Base-by-base conservation (phyloP, 2,888 invertebrate species). In the Caradrina kadenii region DNA sequence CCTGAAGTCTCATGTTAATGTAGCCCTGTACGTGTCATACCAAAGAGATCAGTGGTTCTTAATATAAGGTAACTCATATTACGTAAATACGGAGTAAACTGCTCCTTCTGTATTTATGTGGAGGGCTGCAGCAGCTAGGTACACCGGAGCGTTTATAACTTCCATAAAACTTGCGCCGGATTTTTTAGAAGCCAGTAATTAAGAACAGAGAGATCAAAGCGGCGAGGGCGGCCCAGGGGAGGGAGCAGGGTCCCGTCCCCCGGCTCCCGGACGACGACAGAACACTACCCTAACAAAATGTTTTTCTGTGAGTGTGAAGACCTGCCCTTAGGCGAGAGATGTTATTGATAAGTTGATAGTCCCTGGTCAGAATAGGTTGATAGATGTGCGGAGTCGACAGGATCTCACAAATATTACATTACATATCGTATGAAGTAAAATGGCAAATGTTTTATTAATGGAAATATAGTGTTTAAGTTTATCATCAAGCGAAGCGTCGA, bases 141-240 rank as follows among this genome's bases (percentile, higher is more conserved):
- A 79, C 60, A 67, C 50, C 49, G 70, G 63, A 66, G 67, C 73
- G 82, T 82, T 82, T 80, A 80, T 75, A 82, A 82, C 79, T 73
- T 79, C 73, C 76, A 82, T 82, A 77, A 78, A 84, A 84, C 80
- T 83, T 75, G 73, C 68, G 78, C 73, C 76, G 73, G 76, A 73
- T 84, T 84, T 83, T 83, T 83, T 82, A 69, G 81, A 77, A 70
- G 84, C 64, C 67, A 63, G 80, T 84, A 83, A 83, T 83, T 83
- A 83, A 81, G 82, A 82, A 82, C 71, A 75, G 75, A 72, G 77
- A 82, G 84, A 84, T 83, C 84, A 83, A 83, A 83, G 83, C 63
- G 70, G 59, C 45, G 56, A 67, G 35, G 63, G 64, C 55, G 58
- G 70, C 42, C n/a, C 21, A 48, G 52, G 55, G 50, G 21, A n/a